Conservation (phyloP, 2,113 vertebrate species). For the Naja naja region DNA sequence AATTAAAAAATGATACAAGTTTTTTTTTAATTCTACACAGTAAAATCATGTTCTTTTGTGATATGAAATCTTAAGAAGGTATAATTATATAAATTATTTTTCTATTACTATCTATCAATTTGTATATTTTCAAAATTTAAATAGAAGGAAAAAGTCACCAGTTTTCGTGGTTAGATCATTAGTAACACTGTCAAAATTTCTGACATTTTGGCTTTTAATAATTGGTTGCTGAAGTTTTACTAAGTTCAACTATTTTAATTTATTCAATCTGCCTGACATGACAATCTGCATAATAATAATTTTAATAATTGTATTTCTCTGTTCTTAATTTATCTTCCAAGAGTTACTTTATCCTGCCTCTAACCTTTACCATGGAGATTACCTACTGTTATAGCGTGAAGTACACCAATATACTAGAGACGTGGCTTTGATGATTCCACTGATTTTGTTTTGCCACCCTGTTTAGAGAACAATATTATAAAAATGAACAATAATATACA, state of each 20-base stretch:
- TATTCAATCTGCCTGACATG: constrained; percentile 32
- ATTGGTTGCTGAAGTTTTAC: constrained; percentile 11
- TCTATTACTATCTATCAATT: neutral
- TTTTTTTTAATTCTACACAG: neutral
- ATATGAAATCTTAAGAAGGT: neutral
- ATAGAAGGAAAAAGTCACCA: neutral
- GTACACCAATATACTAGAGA: constrained; percentile 22
- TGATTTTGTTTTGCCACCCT: constrained; percentile 29
- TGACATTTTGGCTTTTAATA: constrained; percentile 36
- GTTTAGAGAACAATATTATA: constrained; percentile 34
- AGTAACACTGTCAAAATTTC: constrained; percentile 23
- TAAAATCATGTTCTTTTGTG: neutral
- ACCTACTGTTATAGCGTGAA: constrained; percentile 18
- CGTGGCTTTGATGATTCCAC: constrained; percentile 7
- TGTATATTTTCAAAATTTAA: neutral
- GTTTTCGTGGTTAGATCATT: neutral
- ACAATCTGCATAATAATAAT: constrained; percentile 48
- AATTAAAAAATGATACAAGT: neutral
- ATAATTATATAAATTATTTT: neutral
- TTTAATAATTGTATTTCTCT: constrained; percentile 54
- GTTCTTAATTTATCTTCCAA: constrained; percentile 54
- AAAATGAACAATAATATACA: neutral
- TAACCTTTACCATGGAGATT: constrained; percentile 41
- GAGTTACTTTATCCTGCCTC: constrained; percentile 27
- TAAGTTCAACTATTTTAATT: constrained; percentile 47